Conservation (phyloP, 2,797 vertebrate species). For the Rhinophrynus dorsalis region DNA sequence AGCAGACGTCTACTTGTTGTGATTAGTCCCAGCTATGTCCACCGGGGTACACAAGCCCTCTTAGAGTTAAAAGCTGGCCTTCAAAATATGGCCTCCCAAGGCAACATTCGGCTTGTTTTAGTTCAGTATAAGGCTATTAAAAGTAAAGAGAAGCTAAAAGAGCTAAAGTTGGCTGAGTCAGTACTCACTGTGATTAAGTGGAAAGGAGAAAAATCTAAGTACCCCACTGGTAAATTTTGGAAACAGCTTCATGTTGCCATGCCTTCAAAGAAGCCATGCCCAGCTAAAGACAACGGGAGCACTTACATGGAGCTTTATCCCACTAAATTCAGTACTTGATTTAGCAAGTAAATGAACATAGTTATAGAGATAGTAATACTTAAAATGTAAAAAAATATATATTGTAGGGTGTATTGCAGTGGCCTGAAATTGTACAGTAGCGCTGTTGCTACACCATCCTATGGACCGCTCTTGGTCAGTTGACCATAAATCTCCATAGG, state of each 20-base stretch:
- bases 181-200: conserved; percentile 86
- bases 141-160: conserved; percentile 78
- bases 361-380: no score
- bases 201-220: conserved; percentile 86
- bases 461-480: no score
- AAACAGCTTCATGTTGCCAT: conserved; percentile 87
- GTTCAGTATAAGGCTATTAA: conserved; percentile 84
- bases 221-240: conserved; percentile 87
- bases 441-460: no score
- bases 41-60: conserved; percentile 87
- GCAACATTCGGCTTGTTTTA: conserved; percentile 88
- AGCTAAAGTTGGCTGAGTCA: conserved; percentile 81
- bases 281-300: conserved; percentile 45
- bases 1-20: conserved; percentile 91
- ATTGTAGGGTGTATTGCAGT: no score
- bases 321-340: neutral
- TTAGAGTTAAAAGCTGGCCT: conserved; percentile 94
- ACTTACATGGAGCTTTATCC: conserved; percentile 47
- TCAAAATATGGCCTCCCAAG: conserved; percentile 84
- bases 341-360: no score
- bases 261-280: conserved; percentile 71
- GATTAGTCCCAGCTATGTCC: conserved; percentile 84
- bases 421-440: no score
- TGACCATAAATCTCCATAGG: no score
- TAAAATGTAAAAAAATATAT: no score